Evolutionary conservation across 2,888 invertebrate genomes (phyloP).

Genomic region (Macaria liturata): DNA sequence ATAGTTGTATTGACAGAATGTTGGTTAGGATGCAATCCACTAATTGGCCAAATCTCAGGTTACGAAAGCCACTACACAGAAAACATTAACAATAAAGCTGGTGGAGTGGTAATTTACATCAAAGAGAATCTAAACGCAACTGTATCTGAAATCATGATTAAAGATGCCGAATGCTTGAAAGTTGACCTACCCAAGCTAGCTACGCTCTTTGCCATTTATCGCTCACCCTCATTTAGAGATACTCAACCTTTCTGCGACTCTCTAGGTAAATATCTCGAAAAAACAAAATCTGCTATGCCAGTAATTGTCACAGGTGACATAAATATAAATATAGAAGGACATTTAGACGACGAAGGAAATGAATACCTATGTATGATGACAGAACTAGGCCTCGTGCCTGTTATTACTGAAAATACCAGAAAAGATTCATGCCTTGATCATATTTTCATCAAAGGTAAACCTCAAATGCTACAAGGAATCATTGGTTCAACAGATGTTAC

Average conservation of each 20-base stretch:
- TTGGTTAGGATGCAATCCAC: background rate
- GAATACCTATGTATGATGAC: constrained; percentile 4
- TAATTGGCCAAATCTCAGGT: constrained; percentile 3
- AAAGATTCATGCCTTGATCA: constrained; percentile 1
- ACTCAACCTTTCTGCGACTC: background rate
- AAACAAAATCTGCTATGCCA: background rate
- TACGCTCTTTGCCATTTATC: constrained; percentile 1
- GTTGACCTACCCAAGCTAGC: background rate
- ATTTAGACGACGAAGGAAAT: background rate
- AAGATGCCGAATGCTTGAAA: background rate
- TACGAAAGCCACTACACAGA: background rate
- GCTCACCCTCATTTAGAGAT: background rate
- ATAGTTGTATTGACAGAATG: constrained; percentile 3
- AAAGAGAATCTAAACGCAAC: background rate
- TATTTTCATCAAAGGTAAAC: constrained; percentile 1
- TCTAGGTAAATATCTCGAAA: background rate
- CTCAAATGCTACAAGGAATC: background rate
- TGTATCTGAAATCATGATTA: background rate
- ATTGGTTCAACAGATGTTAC: background rate
- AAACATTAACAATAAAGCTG: background rate
- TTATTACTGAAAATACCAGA: constrained; percentile 1
- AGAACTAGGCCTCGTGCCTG: background rate
- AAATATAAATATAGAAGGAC: background rate
- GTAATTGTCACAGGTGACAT: background rate
- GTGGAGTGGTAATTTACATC: background rate